A percentile compares a stretch with the other conserved stretches of the same genome.
Conservation (phyloP, 2,888 invertebrate species). For the Meiosimyza decipiens region DNA sequence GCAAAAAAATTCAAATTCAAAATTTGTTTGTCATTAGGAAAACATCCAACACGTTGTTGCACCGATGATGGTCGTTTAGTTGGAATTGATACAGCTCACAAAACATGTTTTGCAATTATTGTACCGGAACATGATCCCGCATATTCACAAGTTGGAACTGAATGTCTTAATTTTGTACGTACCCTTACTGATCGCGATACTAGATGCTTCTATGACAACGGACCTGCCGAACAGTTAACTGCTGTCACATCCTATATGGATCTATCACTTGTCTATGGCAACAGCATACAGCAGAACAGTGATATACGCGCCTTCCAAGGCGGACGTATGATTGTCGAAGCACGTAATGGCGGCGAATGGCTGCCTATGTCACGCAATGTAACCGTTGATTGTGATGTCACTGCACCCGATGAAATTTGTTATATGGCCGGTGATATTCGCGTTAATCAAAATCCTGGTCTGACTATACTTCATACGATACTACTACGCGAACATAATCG, state of each 20-base stretch:
- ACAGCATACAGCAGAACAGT: constrained; percentile 73
- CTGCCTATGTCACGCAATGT: constrained; percentile 77
- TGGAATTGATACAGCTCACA: constrained; percentile 64
- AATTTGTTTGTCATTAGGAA: constrained; percentile 63
- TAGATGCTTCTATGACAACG: constrained; percentile 70
- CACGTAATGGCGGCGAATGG: constrained; percentile 76
- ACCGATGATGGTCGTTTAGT: constrained; percentile 71
- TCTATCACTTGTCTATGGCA: constrained; percentile 84
- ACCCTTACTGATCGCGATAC: constrained; percentile 75
- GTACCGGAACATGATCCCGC: constrained; percentile 73
- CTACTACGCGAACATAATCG: constrained; percentile 69
- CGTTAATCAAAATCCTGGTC: constrained; percentile 68
- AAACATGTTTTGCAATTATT: constrained; percentile 70
- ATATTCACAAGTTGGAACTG: constrained; percentile 69
- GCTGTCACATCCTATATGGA: constrained; percentile 72
- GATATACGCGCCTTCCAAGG: constrained; percentile 76
- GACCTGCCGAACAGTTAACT: constrained; percentile 75
- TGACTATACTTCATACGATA: constrained; percentile 68
- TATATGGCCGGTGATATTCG: constrained; percentile 75
- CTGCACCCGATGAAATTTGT: constrained; percentile 76
- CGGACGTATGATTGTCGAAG: constrained; percentile 74
- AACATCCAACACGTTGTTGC: constrained; percentile 73
- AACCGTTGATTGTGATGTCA: constrained; percentile 76
- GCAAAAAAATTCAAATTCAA: too few species aligned
- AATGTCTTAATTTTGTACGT: constrained; percentile 77